Evolutionary conservation across 2,797 vertebrate genomes (phyloP).

Genomic region (Syncerus caffer): DNA sequence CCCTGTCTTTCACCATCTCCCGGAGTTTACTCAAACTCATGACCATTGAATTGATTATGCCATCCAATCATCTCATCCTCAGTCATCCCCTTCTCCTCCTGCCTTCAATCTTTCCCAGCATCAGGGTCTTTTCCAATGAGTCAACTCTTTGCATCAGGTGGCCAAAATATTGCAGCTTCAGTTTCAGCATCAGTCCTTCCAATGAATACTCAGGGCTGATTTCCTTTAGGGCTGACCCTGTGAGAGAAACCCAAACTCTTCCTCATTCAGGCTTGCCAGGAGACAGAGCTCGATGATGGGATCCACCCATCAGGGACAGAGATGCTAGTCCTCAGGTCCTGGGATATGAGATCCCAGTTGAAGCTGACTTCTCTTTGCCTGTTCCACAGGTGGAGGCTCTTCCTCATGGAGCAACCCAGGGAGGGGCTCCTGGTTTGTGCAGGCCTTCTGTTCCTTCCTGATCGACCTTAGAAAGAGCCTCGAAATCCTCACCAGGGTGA

Average conservation of each 20-base stretch:
- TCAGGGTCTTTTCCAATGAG: no score
- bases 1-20: no score
- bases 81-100: no score
- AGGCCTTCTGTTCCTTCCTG: conserved; percentile 93
- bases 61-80: no score
- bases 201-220: background rate
- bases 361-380: conserved; percentile 98
- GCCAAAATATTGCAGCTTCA: no score
- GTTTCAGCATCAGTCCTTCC: background rate
- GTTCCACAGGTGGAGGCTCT: conserved; percentile 98
- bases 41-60: no score
- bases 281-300: conserved; percentile 95
- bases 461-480: conserved; percentile 92
- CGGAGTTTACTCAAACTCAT: no score
- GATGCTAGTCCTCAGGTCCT: conserved; percentile 87
- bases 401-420: conserved; percentile 97
- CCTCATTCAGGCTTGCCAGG: conserved; percentile 91
- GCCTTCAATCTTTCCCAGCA: background rate
- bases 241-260: background rate
- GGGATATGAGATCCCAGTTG: conserved; percentile 93
- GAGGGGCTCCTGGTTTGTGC: conserved; percentile 96
- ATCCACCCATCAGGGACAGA: conserved; percentile 91
- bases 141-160: no score
- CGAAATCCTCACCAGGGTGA: conserved; percentile 97
- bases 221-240: background rate